Conservation (phyloP, 2,797 vertebrate species). For the Enteromius argenteus region DNA sequence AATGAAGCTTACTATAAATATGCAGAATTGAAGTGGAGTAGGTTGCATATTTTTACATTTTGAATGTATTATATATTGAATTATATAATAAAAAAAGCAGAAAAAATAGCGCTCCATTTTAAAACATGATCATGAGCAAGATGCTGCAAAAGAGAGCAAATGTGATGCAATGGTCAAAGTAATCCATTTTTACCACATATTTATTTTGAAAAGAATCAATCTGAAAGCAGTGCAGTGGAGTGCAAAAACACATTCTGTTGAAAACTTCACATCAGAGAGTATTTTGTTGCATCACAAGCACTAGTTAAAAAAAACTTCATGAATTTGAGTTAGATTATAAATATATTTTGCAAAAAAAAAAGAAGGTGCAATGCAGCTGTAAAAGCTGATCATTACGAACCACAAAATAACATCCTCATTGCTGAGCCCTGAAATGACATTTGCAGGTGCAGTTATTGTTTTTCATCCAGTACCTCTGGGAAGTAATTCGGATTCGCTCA, state of each 20-base stretch:
- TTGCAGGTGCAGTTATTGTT: not conserved
- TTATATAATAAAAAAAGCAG: not conserved
- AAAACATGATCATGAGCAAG: too few relatives aligned
- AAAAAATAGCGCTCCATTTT: too few relatives aligned
- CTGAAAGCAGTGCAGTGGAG: not conserved
- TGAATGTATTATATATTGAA: not conserved
- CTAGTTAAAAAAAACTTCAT: not conserved
- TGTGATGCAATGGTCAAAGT: not conserved
- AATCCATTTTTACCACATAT: not conserved
- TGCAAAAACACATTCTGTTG: not conserved
- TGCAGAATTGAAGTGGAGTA: not conserved
- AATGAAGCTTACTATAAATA: not conserved
- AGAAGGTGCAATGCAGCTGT: not conserved
- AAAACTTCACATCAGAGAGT: not conserved
- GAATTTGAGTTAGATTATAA: not conserved
- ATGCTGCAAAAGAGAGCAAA: too few relatives aligned
- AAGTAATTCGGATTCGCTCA: slow-evolving; percentile 94
- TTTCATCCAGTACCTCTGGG: slow-evolving; percentile 85
- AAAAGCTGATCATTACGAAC: not conserved
- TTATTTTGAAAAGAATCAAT: not conserved
- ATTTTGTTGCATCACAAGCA: not conserved
- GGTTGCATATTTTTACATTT: not conserved
- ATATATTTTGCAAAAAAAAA: not conserved
- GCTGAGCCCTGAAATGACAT: not conserved
- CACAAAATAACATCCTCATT: not conserved